Percentiles rank a stretch among this genome's conserved stretches.
phyloP scores from a whole-genome alignment of 2,113 vertebrate species.

The Ammodramus savannarum region DNA sequence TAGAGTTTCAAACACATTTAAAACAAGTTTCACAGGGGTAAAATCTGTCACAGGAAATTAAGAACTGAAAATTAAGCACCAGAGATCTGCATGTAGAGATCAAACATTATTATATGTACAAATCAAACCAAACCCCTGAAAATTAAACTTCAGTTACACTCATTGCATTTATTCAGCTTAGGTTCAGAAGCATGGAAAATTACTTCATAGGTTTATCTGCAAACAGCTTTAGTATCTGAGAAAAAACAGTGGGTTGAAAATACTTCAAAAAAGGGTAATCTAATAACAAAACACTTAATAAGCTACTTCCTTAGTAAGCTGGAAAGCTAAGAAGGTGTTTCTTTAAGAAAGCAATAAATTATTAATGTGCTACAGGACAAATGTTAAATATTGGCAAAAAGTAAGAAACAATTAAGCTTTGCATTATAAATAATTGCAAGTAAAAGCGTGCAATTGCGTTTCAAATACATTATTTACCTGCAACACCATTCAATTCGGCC shows the following conservation, averaged over 20 bases:
- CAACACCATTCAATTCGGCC: slow-evolving; percentile 98
- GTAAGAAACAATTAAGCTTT: not conserved
- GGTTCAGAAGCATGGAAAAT: not conserved
- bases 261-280: not conserved
- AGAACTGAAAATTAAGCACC: not conserved
- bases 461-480: slow-evolving; percentile 77
- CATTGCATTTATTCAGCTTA: not conserved
- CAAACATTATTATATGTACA: not conserved
- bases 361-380: not conserved
- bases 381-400: not conserved
- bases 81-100: not conserved
- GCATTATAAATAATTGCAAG: not conserved
- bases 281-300: not conserved
- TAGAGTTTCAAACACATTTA: not conserved
- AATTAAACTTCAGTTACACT: not conserved
- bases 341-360: not conserved
- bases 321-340: not conserved
- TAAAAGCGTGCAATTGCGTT: not conserved
- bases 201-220: not conserved
- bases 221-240: not conserved
- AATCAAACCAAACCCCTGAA: not conserved
- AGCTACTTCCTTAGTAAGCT: not conserved
- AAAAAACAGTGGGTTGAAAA: not conserved
- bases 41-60: not conserved
- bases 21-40: not conserved